phyloP scores from a whole-genome alignment of 1,140 invertebrate genomes.

The Trinorchestia longiramus region DNA sequence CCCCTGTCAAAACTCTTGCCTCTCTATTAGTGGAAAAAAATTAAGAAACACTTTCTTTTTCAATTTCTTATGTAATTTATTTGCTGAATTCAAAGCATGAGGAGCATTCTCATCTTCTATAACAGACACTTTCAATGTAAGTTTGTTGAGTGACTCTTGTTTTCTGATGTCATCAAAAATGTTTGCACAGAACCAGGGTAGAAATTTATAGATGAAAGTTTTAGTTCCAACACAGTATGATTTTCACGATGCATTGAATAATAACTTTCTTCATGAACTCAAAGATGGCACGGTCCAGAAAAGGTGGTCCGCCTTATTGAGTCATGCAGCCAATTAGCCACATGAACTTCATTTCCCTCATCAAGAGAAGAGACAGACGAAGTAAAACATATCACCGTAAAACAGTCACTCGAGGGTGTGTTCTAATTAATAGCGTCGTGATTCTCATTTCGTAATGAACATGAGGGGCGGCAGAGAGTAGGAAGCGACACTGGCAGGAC shows the following conservation, averaged over 20 bases:
- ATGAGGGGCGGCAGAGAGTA: not conserved
- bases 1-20: too few relatives aligned
- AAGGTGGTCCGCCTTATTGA: not conserved
- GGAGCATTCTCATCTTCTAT: too few relatives aligned
- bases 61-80: too few relatives aligned
- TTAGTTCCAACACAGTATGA: not conserved
- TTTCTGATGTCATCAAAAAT: not conserved
- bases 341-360: not conserved
- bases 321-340: not conserved
- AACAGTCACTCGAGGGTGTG: too few relatives aligned
- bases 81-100: too few relatives aligned
- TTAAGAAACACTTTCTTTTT: too few relatives aligned
- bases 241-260: not conserved
- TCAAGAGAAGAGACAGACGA: not conserved
- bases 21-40: too few relatives aligned
- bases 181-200: not conserved
- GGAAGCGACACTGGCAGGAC: not conserved
- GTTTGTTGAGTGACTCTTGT: not conserved
- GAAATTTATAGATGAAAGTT: not conserved
- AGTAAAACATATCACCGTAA: not conserved
- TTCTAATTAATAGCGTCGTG: too few relatives aligned
- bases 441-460: not conserved
- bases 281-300: not conserved
- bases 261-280: not conserved
- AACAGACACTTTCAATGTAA: too few relatives aligned